A percentile compares a stretch with the other conserved stretches of the same genome.
phyloP scores from a whole-genome alignment of 2,797 vertebrate genomes.

The Characodon lateralis region DNA sequence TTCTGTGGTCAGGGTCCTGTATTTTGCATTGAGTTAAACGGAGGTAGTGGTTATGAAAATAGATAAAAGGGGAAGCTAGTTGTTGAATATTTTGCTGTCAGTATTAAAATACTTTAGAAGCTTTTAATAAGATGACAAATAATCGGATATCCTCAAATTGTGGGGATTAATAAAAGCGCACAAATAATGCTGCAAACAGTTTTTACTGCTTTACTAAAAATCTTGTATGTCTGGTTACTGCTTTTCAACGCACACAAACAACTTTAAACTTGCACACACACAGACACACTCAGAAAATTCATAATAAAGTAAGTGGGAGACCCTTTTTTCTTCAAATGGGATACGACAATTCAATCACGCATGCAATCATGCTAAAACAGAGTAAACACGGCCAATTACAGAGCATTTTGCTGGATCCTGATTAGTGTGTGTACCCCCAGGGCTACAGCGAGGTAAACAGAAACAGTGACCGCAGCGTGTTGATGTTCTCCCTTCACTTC shows the following conservation, averaged over 20 bases:
- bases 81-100: constrained; percentile 14
- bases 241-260: not conserved
- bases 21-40: constrained; percentile 41
- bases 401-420: constrained; percentile 77
- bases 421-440: constrained; percentile 75
- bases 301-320: constrained; percentile 48
- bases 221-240: not conserved
- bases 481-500: constrained; percentile 73
- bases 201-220: constrained; percentile 25
- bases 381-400: constrained; percentile 82
- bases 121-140: constrained; percentile 32
- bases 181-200: not conserved
- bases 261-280: constrained; percentile 10
- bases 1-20: constrained; percentile 51
- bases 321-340: constrained; percentile 58
- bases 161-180: not conserved
- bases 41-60: constrained; percentile 20
- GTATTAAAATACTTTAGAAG: constrained; percentile 5
- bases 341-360: constrained; percentile 72
- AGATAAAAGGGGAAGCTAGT: constrained; percentile 48
- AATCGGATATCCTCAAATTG: not conserved
- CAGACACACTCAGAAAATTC: constrained; percentile 9
- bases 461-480: constrained; percentile 68
- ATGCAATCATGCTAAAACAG: constrained; percentile 75
- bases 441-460: constrained; percentile 78